Conservation (phyloP, 2,113 vertebrate species). For the Oxygymnocypris stewartii region DNA sequence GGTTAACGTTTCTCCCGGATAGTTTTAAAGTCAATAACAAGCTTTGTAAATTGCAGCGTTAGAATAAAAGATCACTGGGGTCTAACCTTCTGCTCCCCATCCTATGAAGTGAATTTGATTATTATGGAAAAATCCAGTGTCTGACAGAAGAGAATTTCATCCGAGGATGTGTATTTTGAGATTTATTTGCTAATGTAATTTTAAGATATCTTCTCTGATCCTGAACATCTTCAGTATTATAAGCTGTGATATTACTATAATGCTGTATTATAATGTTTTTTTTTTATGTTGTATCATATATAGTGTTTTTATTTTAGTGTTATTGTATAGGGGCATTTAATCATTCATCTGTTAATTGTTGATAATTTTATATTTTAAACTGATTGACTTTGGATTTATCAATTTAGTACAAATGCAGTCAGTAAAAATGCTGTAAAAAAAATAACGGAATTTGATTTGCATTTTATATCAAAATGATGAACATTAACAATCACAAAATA, state of each 20-base stretch:
- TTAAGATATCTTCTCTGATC: slow-evolving; percentile 1
- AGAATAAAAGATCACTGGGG: slow-evolving; percentile 25
- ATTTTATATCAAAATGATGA: not conserved
- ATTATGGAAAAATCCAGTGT: not conserved
- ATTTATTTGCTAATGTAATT: not conserved
- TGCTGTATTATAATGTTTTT: not conserved
- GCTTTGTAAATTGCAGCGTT: slow-evolving; percentile 36
- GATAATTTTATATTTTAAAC: not conserved
- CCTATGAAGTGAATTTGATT: not conserved
- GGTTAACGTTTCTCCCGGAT: slow-evolving; percentile 40
- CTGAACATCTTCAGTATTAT: not conserved
- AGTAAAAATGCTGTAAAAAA: not conserved
- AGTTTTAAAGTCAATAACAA: slow-evolving; percentile 40
- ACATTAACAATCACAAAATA: not conserved
- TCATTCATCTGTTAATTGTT: not conserved
- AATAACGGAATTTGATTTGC: not conserved
- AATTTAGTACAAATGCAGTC: not conserved
- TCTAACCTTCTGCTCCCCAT: not conserved
- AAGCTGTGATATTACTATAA: not conserved
- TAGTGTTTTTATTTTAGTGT: not conserved
- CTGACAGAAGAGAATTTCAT: not conserved
- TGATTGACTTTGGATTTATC: not conserved
- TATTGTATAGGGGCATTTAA: not conserved
- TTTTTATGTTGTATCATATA: not conserved
- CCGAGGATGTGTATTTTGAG: not conserved